A percentile compares a stretch with the other conserved stretches of the same genome.
Conservation (phyloP, 2,888 invertebrate species). For the Lasioglossum vierecki region DNA sequence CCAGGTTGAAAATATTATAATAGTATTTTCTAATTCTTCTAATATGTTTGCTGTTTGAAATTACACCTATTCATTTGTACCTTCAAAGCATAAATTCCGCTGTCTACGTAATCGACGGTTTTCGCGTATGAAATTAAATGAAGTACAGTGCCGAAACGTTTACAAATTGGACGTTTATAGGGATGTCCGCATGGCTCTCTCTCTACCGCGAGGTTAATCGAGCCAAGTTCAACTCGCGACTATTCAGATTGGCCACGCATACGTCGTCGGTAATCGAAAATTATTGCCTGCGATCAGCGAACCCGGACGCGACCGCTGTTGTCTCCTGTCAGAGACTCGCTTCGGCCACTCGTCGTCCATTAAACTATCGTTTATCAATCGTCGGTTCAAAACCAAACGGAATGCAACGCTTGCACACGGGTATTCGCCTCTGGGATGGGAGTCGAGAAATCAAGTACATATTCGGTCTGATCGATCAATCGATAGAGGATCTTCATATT, state of each 20-base stretch:
- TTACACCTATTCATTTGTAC: too few species aligned
- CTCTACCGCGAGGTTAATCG: constrained; percentile 55
- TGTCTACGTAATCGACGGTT: too few species aligned
- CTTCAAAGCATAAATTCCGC: too few species aligned
- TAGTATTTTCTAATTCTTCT: too few species aligned
- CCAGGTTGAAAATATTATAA: too few species aligned
- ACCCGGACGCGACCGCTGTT: constrained; percentile 41
- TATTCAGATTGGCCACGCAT: constrained; percentile 10
- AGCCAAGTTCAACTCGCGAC: constrained; percentile 58
- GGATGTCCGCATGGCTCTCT: background rate
- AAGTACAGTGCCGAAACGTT: background rate
- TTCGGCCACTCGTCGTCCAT: constrained; percentile 25
- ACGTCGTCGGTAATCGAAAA: constrained; percentile 55
- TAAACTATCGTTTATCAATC: constrained; percentile 57
- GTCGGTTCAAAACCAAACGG: constrained; percentile 37
- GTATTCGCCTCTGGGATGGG: background rate
- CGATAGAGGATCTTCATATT: background rate
- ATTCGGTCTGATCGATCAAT: background rate
- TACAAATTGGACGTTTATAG: constrained; percentile 28
- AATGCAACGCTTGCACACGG: background rate
- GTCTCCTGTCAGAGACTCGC: constrained; percentile 9
- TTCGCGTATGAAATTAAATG: too few species aligned
- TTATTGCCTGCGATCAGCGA: constrained; percentile 52
- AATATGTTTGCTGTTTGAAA: too few species aligned
- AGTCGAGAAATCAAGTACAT: background rate